Percentiles rank a stretch among this genome's conserved stretches.
Evolutionary conservation across 2,797 vertebrate genomes (phyloP).

Genomic region (Megalops cyprinoides): DNA sequence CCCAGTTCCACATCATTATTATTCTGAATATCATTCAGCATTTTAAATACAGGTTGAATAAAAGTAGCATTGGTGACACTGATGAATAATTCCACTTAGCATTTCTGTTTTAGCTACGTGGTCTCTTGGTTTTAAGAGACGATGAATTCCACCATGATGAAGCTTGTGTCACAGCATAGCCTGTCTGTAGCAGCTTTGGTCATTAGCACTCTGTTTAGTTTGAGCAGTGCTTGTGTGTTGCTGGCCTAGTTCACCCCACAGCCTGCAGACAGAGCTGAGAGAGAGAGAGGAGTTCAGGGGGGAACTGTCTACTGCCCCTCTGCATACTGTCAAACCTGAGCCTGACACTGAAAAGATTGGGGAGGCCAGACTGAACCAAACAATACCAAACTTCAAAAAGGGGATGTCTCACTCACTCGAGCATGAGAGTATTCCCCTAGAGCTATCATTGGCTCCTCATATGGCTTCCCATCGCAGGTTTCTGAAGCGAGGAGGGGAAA

Average conservation of each 20-base stretch:
- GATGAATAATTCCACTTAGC: too few relatives aligned
- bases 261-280: background rate
- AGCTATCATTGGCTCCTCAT: constrained; percentile 12
- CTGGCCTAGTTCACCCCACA: background rate
- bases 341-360: background rate
- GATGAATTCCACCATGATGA: background rate
- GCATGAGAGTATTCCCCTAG: background rate
- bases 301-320: background rate
- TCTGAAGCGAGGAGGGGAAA: constrained; percentile 18
- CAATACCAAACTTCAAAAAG: background rate
- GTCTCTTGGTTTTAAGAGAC: background rate
- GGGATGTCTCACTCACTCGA: constrained; percentile 10
- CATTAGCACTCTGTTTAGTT: background rate
- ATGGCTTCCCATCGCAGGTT: background rate
- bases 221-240: background rate
- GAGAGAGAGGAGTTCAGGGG: background rate
- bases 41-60: background rate
- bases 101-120: too few relatives aligned
- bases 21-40: background rate
- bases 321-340: background rate
- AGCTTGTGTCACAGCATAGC: background rate
- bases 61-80: background rate
- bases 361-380: background rate
- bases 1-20: too few relatives aligned
- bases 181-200: constrained; percentile 14